phyloP scores from a whole-genome alignment of 2,113 vertebrate species.

The Probosciger aterrimus region DNA sequence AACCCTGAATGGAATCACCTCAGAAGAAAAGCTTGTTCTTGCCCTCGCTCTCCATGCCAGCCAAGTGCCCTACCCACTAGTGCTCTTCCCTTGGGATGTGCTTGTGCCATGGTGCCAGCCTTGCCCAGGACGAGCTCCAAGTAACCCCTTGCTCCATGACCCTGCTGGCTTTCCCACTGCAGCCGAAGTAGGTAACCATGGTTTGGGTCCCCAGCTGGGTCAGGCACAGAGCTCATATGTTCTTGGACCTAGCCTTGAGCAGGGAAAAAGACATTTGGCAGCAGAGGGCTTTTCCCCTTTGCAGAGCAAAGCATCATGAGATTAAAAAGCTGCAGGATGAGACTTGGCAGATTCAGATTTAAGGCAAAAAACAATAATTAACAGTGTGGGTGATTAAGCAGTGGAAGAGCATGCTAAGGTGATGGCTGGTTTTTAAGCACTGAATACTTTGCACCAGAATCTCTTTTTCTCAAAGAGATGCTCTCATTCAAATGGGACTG shows the following conservation, averaged over 20 bases:
- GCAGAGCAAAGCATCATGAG: not conserved
- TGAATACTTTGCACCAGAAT: not conserved
- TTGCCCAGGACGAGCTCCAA: not conserved
- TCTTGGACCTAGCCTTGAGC: not conserved
- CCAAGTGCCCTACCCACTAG: not conserved
- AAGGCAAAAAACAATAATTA: not conserved
- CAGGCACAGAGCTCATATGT: not conserved
- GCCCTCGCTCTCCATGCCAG: not conserved
- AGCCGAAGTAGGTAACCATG: fast-evolving
- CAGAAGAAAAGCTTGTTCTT: not conserved
- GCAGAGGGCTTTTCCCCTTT: not conserved
- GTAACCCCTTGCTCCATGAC: fast-evolving
- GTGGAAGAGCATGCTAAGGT: not conserved
- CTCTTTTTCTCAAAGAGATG: not conserved
- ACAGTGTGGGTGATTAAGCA: not conserved
- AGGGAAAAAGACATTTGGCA: not conserved
- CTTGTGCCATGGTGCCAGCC: not conserved
- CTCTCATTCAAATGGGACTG: not conserved
- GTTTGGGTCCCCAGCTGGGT: not conserved
- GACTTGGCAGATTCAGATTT: not conserved
- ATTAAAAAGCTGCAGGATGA: not conserved
- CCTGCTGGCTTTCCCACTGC: not conserved
- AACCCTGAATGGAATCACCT: not conserved
- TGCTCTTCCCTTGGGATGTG: not conserved
- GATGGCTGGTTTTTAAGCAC: not conserved